Percentiles rank a stretch among this genome's conserved stretches.
Evolutionary conservation across 2,888 invertebrate species (phyloP).

Genomic region (Gari tellinella): DNA sequence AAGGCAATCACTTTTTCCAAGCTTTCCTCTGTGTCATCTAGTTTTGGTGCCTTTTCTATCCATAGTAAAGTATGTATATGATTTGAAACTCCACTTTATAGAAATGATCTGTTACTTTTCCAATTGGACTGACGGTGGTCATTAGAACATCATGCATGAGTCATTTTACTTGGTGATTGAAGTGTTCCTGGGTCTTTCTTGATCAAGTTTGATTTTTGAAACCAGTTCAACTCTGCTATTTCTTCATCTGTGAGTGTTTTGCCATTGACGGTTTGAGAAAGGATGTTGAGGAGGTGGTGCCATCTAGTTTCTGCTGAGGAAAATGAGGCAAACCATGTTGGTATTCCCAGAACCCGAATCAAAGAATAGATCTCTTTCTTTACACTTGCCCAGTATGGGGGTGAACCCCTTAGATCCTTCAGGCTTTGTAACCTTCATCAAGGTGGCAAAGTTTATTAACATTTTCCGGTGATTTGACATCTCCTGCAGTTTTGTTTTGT

Average conservation of each 20-base stretch:
- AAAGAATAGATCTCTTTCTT: constrained; percentile 16
- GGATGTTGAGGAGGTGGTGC: background rate
- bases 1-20: background rate
- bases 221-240: background rate
- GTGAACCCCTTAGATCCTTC: constrained; percentile 24
- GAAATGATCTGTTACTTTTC: background rate
- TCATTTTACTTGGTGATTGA: background rate
- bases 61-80: background rate
- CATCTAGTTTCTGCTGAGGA: constrained; percentile 23
- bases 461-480: constrained; percentile 4
- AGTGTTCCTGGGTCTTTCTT: constrained; percentile 3
- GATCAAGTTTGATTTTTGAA: constrained; percentile 1
- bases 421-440: constrained; percentile 77
- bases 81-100: background rate
- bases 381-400: constrained; percentile 33
- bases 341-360: background rate
- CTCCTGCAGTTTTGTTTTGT: constrained; percentile 27
- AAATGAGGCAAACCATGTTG: constrained; percentile 5
- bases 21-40: background rate
- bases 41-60: background rate
- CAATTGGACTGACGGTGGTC: background rate
- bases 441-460: constrained; percentile 62
- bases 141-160: background rate
- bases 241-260: background rate
- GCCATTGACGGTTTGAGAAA: background rate